Base-by-base conservation (phyloP, 1,140 invertebrate species). In the Microplitis mediator region DNA sequence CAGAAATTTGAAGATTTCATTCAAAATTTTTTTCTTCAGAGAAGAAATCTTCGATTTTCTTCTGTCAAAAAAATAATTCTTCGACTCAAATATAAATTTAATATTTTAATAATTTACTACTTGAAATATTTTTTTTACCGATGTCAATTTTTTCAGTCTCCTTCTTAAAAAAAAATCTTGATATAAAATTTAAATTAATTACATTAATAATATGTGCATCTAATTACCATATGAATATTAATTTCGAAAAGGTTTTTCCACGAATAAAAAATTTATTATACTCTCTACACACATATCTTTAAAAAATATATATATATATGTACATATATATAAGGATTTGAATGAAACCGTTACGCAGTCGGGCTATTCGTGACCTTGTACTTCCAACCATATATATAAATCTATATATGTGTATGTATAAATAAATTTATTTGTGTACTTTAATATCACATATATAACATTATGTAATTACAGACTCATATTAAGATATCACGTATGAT, bases 271-370 rank as follows among this genome's bases (percentile, higher is more conserved):
- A 14, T 14, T 16, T n/a, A n/a, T n/a, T 5, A 13, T 50, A 51
- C 61, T 31, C 58, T 61, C n/a, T 23, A 23, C n/a, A 6, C 14
- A 0, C n/a, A 56, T 23, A 14, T 14, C 14, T 56, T 3, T 14
- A 54, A 14, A 11, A 23, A 8, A 23, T 54, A 61, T 61, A 31
- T 31, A 16, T 54, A 54, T 13, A 54, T 13, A 16, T 16, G 2
- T 54, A 16, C 14, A 16, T 16, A 56, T 23, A 4, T 14, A n/a
- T 23, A 23, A 13, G 52, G 16, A 56, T 56, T 34, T 32, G 45
- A 36, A n/a, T 32, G 11, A 51, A 65, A 65, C 63, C 63, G 63
- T 65, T 65, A 65, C 63, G 45, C 63, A 14, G 63, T 31, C 14
- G 39, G 39, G 39, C 39, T 45, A 45, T 16, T 14, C 51, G 31